phyloP scores from a whole-genome alignment of 1,140 invertebrate genomes.

The Adelges cooleyi region DNA sequence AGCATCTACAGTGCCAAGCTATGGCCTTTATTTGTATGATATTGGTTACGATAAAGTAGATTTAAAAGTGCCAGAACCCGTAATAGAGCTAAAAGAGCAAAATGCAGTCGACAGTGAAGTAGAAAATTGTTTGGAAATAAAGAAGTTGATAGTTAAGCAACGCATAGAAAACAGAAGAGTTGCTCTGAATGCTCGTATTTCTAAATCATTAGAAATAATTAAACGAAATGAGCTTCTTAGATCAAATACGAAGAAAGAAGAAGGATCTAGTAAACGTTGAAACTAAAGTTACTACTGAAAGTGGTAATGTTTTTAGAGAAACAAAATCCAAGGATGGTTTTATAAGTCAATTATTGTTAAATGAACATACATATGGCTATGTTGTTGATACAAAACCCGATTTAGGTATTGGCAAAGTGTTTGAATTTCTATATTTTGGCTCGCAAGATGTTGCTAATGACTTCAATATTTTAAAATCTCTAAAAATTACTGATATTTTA shows the following conservation, averaged over 20 bases:
- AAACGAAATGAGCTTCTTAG: conserved; percentile 20
- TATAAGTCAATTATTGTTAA: not conserved
- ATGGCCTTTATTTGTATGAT: conserved; percentile 30
- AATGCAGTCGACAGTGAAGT: not conserved
- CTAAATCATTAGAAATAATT: not conserved
- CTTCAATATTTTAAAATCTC: conserved; percentile 45
- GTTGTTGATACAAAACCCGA: conserved; percentile 75
- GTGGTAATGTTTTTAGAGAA: conserved; percentile 22
- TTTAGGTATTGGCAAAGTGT: conserved; percentile 52
- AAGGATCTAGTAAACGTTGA: not conserved
- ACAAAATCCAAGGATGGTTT: conserved; percentile 6
- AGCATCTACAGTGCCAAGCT: conserved; percentile 15
- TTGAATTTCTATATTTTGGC: conserved; percentile 57
- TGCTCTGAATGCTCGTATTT: not conserved
- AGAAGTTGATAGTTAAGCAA: conserved; percentile 16
- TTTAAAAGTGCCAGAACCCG: conserved; percentile 17
- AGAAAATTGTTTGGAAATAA: not conserved
- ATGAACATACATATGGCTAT: conserved; percentile 47
- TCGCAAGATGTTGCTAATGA: conserved; percentile 70
- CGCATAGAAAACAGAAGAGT: conserved; percentile 14
- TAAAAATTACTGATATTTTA: conserved; percentile 58
- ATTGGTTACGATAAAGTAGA: conserved; percentile 29
- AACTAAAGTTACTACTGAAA: conserved; percentile 20
- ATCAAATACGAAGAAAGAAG: conserved; percentile 6
- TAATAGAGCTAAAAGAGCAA: too few relatives aligned